Evolutionary conservation across 2,888 invertebrate genomes (phyloP).

Genomic region (Acanthococcus lagerstroemiae): DNA sequence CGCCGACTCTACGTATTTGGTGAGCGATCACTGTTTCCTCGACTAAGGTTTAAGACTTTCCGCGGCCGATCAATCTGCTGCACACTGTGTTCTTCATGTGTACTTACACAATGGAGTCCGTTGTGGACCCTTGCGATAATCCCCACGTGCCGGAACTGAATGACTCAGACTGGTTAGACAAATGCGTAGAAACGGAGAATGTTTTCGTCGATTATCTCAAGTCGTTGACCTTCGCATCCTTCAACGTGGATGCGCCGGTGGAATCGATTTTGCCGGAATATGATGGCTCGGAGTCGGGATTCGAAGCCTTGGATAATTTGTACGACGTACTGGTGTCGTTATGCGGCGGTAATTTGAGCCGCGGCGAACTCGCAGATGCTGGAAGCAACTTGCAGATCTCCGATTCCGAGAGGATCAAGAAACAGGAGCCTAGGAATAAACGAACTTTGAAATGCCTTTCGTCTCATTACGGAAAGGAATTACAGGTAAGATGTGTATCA

Average conservation of each 20-base stretch:
- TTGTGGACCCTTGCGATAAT: conserved; percentile 13
- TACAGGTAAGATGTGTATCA: conserved; percentile 23
- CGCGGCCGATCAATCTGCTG: no score
- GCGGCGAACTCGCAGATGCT: neutral
- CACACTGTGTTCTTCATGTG: conserved; percentile 2
- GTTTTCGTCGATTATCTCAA: conserved; percentile 19
- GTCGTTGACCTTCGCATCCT: conserved; percentile 9
- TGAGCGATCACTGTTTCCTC: no score
- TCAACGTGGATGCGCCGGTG: neutral
- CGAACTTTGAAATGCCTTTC: conserved; percentile 5
- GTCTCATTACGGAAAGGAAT: conserved; percentile 13
- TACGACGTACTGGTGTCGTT: conserved; percentile 6
- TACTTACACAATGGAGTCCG: conserved; percentile 18
- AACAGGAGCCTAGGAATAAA: conserved; percentile 4
- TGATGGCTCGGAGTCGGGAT: conserved; percentile 18
- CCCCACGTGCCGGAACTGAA: neutral
- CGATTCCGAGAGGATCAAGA: neutral
- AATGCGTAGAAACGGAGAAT: conserved; percentile 22
- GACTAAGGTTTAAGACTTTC: no score
- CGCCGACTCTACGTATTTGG: no score
- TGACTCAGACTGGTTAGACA: conserved; percentile 14
- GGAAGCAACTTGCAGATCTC: neutral
- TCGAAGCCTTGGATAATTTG: conserved; percentile 21
- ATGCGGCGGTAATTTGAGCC: neutral
- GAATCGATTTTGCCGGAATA: conserved; percentile 7